Conservation (phyloP, 2,888 invertebrate genomes). For the Dolomedes plantarius region DNA sequence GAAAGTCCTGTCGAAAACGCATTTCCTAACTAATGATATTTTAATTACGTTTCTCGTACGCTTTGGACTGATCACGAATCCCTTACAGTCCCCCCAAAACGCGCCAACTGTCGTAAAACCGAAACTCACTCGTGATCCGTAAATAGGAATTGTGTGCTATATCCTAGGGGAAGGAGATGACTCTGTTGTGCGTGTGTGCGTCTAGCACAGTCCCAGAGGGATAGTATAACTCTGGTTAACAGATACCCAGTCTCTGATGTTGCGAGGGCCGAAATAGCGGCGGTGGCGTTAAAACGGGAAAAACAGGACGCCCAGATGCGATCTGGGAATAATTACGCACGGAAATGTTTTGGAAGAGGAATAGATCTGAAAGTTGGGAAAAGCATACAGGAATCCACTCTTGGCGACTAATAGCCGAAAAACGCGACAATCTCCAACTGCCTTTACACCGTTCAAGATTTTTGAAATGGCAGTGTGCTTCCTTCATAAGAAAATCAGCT, state of each 20-base stretch:
- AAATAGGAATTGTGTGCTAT: conserved; percentile 20
- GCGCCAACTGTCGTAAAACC: neutral
- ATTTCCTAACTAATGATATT: no score
- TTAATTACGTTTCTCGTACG: no score
- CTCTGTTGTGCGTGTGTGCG: conserved; percentile 12
- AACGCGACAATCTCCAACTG: no score
- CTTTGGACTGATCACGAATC: no score
- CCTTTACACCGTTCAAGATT: no score
- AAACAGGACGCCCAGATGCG: conserved; percentile 52
- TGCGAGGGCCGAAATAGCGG: conserved; percentile 30
- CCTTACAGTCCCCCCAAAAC: no score
- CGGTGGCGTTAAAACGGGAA: conserved; percentile 36
- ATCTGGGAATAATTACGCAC: conserved; percentile 63
- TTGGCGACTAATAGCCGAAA: conserved; percentile 47
- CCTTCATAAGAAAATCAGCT: no score
- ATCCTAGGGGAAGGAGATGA: conserved; percentile 45
- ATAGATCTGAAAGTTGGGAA: neutral
- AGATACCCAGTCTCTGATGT: conserved; percentile 40
- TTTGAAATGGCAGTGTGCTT: no score
- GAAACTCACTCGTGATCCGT: neutral
- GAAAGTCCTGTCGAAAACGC: no score
- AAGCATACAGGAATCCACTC: neutral
- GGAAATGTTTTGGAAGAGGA: conserved; percentile 21
- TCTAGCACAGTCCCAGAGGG: conserved; percentile 16
- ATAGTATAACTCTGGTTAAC: conserved; percentile 30